Conservation (phyloP, 2,888 invertebrate species). For the Creontiades dilutus region DNA sequence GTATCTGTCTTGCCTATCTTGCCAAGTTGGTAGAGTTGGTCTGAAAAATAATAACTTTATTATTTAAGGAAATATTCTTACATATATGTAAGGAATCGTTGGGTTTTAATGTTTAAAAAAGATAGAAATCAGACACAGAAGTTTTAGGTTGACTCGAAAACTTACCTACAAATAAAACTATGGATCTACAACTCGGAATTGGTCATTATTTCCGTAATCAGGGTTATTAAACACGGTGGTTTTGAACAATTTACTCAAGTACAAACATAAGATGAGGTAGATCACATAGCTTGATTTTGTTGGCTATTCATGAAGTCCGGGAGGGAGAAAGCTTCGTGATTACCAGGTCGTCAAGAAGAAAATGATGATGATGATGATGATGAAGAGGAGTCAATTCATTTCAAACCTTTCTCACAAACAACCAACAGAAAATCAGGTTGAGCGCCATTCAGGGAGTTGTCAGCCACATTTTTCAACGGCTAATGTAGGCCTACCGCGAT, state of each 20-base stretch:
- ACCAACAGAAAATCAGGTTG: not conserved
- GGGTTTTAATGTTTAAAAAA: no score
- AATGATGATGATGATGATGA: not conserved
- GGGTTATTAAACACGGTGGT: not conserved
- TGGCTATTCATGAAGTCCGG: slow-evolving; percentile 7
- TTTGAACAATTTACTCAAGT: not conserved
- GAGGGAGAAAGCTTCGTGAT: slow-evolving; percentile 14
- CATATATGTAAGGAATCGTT: no score
- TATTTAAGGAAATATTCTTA: no score
- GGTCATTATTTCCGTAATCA: no score
- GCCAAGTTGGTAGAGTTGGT: no score
- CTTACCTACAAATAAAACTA: no score
- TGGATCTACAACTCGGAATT: no score
- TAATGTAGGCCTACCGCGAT: not conserved
- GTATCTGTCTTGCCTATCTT: no score
- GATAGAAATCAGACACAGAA: no score
- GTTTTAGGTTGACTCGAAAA: no score
- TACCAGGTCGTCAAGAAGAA: not conserved
- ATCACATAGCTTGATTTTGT: not conserved
- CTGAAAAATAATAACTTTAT: no score
- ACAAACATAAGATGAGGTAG: not conserved
- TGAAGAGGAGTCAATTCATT: not conserved
- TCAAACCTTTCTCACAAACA: not conserved
- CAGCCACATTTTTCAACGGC: not conserved
- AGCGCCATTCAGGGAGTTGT: not conserved